These are phyloP conservation scores for Saccopteryx bilineata DNA, from an alignment of 2,113 vertebrate species.

Conservation along the genomic window DNA sequence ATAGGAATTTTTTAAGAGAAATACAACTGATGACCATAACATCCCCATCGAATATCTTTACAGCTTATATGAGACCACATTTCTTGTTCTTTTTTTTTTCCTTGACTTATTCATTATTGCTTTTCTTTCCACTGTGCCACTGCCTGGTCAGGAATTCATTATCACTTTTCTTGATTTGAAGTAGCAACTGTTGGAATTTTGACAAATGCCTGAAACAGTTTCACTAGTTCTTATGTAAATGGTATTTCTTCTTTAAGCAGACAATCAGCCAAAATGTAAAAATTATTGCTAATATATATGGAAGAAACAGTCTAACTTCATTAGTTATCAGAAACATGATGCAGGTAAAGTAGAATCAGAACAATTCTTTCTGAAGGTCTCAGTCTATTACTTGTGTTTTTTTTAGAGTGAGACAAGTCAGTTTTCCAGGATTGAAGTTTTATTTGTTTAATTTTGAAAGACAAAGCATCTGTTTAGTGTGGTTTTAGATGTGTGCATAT, in stretches of 20 bases:
- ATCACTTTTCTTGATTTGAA: conserved; percentile 64
- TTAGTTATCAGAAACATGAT: conserved; percentile 49
- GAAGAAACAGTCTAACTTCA: conserved; percentile 1
- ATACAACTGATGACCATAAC: neutral
- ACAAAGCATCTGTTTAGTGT: neutral
- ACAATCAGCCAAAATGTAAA: conserved; percentile 13
- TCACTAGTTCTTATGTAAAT: conserved; percentile 33
- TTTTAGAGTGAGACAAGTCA: conserved; percentile 29
- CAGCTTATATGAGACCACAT: neutral
- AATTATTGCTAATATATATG: conserved; percentile 37
- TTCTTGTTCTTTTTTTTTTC: neutral
- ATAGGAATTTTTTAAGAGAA: conserved; percentile 44
- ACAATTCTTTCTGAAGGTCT: conserved; percentile 19
- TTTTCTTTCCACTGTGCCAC: neutral
- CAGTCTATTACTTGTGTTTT: conserved; percentile 40
- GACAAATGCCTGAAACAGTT: conserved; percentile 53
- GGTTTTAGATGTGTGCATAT: neutral
- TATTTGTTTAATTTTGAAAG: conserved; percentile 60
- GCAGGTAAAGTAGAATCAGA: conserved; percentile 41
- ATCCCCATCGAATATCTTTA: neutral
- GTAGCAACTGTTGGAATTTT: conserved; percentile 39
- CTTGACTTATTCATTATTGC: neutral
- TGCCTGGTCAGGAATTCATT: neutral
- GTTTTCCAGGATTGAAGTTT: conserved; percentile 27
- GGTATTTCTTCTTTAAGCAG: conserved; percentile 23